A percentile compares a stretch with the other conserved stretches of the same genome.
Conservation (phyloP, 2,113 vertebrate species). For the Ranitomeya variabilis region DNA sequence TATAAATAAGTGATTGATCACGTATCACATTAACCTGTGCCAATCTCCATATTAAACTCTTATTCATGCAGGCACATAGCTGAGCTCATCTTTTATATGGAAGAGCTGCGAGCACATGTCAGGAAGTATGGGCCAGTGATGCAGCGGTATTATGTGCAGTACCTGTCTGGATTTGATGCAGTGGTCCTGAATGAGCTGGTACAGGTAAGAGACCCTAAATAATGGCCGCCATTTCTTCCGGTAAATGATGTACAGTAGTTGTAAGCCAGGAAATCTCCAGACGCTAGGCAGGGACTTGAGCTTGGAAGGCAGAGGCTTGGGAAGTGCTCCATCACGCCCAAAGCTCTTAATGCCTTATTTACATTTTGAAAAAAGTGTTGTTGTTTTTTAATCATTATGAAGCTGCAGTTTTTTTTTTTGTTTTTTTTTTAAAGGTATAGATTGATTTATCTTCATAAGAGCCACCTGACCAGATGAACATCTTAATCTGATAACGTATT, state of each 20-base stretch:
- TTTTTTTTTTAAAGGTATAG: no score
- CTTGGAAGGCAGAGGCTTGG: no score
- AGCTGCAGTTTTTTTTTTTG: no score
- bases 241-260: background rate
- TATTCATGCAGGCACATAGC: slow-evolving; percentile 84
- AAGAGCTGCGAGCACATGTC: slow-evolving; percentile 94
- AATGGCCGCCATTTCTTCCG: background rate
- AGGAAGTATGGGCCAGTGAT: slow-evolving; percentile 96
- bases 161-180: slow-evolving; percentile 95
- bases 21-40: background rate
- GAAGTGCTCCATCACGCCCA: no score
- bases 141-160: slow-evolving; percentile 98
- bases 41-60: background rate
- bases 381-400: no score
- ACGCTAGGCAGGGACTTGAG: no score
- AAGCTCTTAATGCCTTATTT: no score
- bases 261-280: no score
- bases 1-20: background rate
- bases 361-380: no score
- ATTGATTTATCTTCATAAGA: no score
- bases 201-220: slow-evolving; percentile 76
- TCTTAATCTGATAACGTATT: no score
- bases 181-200: slow-evolving; percentile 98
- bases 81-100: slow-evolving; percentile 99
- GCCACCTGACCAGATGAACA: no score